Conservation (phyloP, 2,113 vertebrate species). For the Macaca nemestrina region DNA sequence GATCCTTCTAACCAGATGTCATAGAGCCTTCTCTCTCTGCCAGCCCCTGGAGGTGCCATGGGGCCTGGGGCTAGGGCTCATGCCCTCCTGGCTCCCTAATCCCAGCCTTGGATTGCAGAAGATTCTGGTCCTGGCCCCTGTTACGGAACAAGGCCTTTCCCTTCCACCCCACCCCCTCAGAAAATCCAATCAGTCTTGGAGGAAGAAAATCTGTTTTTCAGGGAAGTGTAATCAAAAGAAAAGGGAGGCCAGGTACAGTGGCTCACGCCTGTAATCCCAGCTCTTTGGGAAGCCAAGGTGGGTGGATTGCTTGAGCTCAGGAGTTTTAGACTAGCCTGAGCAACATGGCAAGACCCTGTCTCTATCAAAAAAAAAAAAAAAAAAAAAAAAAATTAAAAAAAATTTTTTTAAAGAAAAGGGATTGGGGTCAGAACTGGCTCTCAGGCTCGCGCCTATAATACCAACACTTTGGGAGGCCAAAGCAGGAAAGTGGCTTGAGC, state of each 20-base stretch:
- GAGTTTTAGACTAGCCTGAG: too few relatives aligned
- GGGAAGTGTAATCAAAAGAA: neutral
- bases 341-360: too few relatives aligned
- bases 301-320: too few relatives aligned
- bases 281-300: too few relatives aligned
- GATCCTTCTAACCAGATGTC: neutral
- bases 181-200: neutral
- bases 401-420: neutral
- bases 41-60: fast-evolving
- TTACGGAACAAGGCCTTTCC: neutral
- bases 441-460: too few relatives aligned
- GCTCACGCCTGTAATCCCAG: too few relatives aligned
- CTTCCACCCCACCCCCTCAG: neutral
- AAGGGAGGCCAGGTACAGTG: too few relatives aligned
- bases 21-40: neutral
- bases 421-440: neutral
- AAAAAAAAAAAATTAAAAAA: neutral
- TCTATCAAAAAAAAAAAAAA: neutral
- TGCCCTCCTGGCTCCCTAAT: neutral
- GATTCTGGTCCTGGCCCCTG: neutral
- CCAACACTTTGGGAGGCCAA: too few relatives aligned
- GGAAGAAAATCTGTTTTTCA: neutral
- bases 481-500: too few relatives aligned
- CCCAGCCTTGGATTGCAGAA: neutral
- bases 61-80: neutral